phyloP scores from a whole-genome alignment of 2,888 invertebrate genomes.

The Chaitophorus viminalis region DNA sequence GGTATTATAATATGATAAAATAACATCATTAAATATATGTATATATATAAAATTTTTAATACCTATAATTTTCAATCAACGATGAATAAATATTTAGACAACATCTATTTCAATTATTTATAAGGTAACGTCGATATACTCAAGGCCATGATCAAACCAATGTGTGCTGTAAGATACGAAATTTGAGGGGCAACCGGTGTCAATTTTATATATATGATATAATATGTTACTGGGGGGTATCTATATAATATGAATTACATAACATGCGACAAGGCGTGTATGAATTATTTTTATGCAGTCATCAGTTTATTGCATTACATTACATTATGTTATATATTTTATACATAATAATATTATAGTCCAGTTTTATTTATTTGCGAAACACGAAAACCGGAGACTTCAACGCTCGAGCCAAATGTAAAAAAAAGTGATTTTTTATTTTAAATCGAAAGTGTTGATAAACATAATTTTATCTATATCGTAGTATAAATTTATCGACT shows the following conservation, averaged over 20 bases:
- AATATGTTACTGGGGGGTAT: neutral
- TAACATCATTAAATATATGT: neutral
- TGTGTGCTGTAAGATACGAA: constrained; percentile 17
- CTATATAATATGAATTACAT: neutral
- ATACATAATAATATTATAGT: neutral
- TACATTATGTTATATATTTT: neutral
- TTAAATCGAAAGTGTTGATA: neutral
- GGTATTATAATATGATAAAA: neutral
- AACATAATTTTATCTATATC: neutral
- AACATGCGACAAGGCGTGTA: neutral
- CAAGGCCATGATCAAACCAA: constrained; percentile 35
- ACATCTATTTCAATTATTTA: constrained; percentile 37
- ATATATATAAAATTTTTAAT: too few species aligned
- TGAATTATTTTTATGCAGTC: neutral
- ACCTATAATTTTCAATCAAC: constrained; percentile 18
- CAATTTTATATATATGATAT: neutral
- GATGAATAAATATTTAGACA: constrained; percentile 24
- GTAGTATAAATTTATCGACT: too few species aligned
- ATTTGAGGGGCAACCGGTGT: constrained; percentile 45
- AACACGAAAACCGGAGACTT: neutral
- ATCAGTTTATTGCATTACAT: neutral
- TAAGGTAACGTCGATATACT: constrained; percentile 20
- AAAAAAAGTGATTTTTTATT: neutral
- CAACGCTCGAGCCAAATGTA: neutral
- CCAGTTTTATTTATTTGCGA: constrained; percentile 5